phyloP scores from a whole-genome alignment of 2,113 vertebrate species.

The Microcebus griseorufus region DNA sequence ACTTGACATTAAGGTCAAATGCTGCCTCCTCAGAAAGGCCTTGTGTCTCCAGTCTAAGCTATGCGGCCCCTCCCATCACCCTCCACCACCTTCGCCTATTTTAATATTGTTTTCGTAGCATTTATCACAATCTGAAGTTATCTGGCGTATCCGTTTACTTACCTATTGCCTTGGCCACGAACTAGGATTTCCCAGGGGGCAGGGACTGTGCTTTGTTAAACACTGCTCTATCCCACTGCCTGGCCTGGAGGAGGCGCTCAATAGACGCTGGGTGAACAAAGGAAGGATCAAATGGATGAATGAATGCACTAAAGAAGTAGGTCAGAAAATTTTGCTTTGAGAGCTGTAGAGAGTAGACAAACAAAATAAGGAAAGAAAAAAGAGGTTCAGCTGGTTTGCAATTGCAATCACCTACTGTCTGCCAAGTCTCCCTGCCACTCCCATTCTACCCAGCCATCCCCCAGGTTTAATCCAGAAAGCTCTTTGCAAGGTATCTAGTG shows the following conservation, averaged over 20 bases:
- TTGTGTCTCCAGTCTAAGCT: not conserved
- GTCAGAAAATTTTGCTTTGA: not conserved
- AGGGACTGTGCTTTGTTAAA: not conserved
- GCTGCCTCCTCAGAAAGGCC: not conserved
- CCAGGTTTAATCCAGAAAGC: not conserved
- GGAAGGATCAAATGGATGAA: not conserved
- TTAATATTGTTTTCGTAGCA: not conserved
- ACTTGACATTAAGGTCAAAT: not conserved
- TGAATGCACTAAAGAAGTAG: not conserved
- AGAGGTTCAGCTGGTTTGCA: not conserved
- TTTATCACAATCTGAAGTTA: not conserved
- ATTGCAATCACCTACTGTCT: not conserved
- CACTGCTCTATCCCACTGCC: not conserved
- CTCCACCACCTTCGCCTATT: not conserved
- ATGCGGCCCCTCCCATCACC: rapidly evolving
- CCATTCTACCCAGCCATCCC: not conserved
- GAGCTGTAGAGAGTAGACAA: not conserved
- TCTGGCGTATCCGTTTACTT: not conserved
- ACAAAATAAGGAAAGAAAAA: not conserved
- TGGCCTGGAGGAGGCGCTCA: not conserved
- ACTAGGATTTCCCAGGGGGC: not conserved
- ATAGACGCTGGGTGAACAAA: not conserved
- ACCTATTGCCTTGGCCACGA: not conserved
- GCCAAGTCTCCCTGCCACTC: not conserved
- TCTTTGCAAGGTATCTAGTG: not conserved